Percentiles rank a stretch among this genome's conserved stretches.
These are phyloP conservation scores for Pollenia labialis DNA, from an alignment of 2,888 invertebrate species.

Conservation along the genomic window DNA sequence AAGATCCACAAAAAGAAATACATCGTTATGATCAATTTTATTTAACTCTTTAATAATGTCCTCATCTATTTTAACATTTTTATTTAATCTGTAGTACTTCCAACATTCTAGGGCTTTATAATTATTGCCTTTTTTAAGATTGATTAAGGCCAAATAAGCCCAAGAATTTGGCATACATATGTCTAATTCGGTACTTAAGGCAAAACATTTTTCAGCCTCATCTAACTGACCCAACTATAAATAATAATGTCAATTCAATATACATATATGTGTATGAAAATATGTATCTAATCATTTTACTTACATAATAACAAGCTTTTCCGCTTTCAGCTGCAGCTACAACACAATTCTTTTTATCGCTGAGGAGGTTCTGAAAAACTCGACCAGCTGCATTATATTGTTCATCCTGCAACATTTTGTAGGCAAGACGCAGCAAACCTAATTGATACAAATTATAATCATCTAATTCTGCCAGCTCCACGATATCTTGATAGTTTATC, in stretches of 20 bases:
- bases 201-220: constrained; percentile 75
- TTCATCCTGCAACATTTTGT: constrained; percentile 68
- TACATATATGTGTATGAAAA: no score
- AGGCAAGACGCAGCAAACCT: constrained; percentile 76
- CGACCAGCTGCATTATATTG: constrained; percentile 63
- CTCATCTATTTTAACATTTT: constrained; percentile 70
- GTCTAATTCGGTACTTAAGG: constrained; percentile 72
- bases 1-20: constrained; percentile 77
- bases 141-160: constrained; percentile 79
- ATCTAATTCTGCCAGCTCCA: constrained; percentile 43
- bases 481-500: constrained; percentile 72
- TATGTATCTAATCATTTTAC: background rate
- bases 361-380: constrained; percentile 61
- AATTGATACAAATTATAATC: constrained; percentile 58
- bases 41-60: constrained; percentile 77
- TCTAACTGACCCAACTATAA: constrained; percentile 63
- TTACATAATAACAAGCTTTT: constrained; percentile 72
- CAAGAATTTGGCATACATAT: constrained; percentile 78
- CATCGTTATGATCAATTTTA: constrained; percentile 75
- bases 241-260: background rate
- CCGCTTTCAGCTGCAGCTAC: constrained; percentile 62
- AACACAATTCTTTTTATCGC: constrained; percentile 33
- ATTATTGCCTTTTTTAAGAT: constrained; percentile 77
- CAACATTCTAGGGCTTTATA: constrained; percentile 78
- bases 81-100: constrained; percentile 79